These are phyloP conservation scores for Chalcosyrphus nemorum DNA, from an alignment of 2,888 invertebrate genomes.

Conservation along the genomic window DNA sequence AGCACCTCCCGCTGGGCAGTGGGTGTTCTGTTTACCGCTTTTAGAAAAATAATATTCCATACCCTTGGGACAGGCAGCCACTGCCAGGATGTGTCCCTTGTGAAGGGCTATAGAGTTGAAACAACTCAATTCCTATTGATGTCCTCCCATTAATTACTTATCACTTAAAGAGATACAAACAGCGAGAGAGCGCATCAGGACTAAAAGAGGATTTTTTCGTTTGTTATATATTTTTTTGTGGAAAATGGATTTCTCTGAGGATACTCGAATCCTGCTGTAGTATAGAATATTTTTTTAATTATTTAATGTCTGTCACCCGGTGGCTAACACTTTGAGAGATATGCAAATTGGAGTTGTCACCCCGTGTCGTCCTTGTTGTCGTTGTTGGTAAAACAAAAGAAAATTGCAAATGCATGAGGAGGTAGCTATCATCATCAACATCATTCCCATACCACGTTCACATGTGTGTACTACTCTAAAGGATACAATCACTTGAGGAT, in stretches of 20 bases:
- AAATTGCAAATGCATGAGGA: conserved; percentile 68
- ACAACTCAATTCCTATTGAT: conserved; percentile 69
- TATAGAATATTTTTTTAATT: conserved; percentile 77
- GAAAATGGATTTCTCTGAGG: not conserved
- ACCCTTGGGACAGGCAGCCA: conserved; percentile 14
- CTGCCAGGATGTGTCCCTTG: conserved; percentile 19
- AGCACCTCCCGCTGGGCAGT: conserved; percentile 67
- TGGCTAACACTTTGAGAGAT: conserved; percentile 81
- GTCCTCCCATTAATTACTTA: conserved; percentile 68
- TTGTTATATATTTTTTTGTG: conserved; percentile 14
- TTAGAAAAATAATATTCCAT: conserved; percentile 55
- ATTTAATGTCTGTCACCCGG: conserved; percentile 82
- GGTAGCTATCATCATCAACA: conserved; percentile 36
- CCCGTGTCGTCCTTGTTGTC: conserved; percentile 60
- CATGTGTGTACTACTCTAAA: conserved; percentile 41
- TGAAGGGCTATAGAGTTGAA: conserved; percentile 30
- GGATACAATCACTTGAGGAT: conserved; percentile 68
- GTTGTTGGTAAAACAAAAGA: conserved; percentile 63
- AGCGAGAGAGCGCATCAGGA: conserved; percentile 17
- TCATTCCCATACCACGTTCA: conserved; percentile 2
- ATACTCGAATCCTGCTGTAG: conserved; percentile 15
- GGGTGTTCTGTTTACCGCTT: conserved; percentile 73
- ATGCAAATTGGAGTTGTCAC: conserved; percentile 81
- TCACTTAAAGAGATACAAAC: conserved; percentile 71
- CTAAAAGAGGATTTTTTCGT: conserved; percentile 10